Base-by-base conservation (phyloP, 2,888 invertebrate genomes). In the Dusona sp. region DNA sequence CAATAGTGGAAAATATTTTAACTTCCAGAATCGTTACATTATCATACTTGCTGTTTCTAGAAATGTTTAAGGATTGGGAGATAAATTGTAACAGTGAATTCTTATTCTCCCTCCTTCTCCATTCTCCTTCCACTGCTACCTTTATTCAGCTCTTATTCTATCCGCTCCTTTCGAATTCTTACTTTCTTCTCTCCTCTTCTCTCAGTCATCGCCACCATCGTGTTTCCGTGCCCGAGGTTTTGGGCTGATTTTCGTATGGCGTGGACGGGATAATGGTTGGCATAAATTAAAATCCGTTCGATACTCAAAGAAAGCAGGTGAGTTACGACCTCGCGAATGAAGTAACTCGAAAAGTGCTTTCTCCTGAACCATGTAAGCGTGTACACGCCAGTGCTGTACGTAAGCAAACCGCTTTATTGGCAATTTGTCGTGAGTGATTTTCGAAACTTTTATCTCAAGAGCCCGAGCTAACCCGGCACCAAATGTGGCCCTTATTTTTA, bases 221-320 rank as follows among this genome's bases (percentile, higher is more conserved):
- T 80, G 16, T 45, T 45, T 54, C 67, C 77, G 19, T 65, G 48
- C 8, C 48, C 38, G 22, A n/a, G 38, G 36, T 13, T 22, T 77
- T 67, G 48, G 68, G n/a, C 36, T 64, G 45, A 33, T 11, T 38
- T 42, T 22, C 54, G 61, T 19, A 25, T 57, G 77, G 72, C 67
- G 87, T 88, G 85, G 89, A 88, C 90, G 87, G 87, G 88, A 88
- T 92, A 92, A 92, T 92, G 91, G 91, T 68, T 85, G 88, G 89
- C 89, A 89, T 92, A 92, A 92, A 92, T 92, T 92, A 92, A 92
- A 92, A 92, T 92, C 90, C 89, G 88, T 87, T 84, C 88, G 92
- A 92, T 92, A 91, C 89, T 89, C 88, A 89, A 89, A 89, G 90
- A 92, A 75, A 92, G 90, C 92, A 91, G 91, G 92, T 92, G 92